Conservation (phyloP, 2,888 invertebrate genomes). For the Drosophila eohydei region DNA sequence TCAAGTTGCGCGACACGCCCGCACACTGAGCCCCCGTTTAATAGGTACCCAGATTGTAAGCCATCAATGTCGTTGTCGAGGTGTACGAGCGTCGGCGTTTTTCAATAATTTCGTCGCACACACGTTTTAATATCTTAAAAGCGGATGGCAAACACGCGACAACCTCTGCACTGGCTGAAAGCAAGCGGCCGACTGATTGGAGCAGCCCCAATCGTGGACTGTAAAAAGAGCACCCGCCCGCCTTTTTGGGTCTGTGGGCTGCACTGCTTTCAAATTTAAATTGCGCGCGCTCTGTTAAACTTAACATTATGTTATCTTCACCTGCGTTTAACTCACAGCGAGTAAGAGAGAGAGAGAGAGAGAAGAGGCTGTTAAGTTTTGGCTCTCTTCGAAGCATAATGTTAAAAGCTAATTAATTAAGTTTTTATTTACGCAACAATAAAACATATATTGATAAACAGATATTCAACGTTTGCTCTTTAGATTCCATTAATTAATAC, state of each 20-base stretch:
- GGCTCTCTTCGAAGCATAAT: constrained; percentile 34
- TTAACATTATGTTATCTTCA: constrained; percentile 23
- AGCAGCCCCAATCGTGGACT: constrained; percentile 28
- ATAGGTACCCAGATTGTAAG: constrained; percentile 49
- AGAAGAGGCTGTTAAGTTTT: not conserved
- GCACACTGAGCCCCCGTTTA: constrained; percentile 36
- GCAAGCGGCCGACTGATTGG: constrained; percentile 66
- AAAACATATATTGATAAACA: constrained; percentile 2
- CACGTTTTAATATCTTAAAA: constrained; percentile 58
- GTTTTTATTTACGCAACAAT: constrained; percentile 10
- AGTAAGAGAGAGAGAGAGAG: constrained; percentile 13
- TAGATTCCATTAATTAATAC: not conserved
- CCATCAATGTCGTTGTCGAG: constrained; percentile 53
- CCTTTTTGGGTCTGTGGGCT: constrained; percentile 7
- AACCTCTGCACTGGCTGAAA: constrained; percentile 59
- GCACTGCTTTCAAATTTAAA: constrained; percentile 36
- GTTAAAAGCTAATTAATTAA: constrained; percentile 20
- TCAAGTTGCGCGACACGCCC: constrained; percentile 43
- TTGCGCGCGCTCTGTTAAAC: constrained; percentile 47
- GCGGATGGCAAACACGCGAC: constrained; percentile 58
- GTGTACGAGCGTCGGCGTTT: constrained; percentile 45
- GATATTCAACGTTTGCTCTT: not conserved
- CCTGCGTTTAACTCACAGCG: constrained; percentile 29
- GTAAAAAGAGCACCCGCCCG: constrained; percentile 13
- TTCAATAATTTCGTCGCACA: constrained; percentile 49